phyloP scores from a whole-genome alignment of 2,113 vertebrate species.

The Pterocles orientalis region DNA sequence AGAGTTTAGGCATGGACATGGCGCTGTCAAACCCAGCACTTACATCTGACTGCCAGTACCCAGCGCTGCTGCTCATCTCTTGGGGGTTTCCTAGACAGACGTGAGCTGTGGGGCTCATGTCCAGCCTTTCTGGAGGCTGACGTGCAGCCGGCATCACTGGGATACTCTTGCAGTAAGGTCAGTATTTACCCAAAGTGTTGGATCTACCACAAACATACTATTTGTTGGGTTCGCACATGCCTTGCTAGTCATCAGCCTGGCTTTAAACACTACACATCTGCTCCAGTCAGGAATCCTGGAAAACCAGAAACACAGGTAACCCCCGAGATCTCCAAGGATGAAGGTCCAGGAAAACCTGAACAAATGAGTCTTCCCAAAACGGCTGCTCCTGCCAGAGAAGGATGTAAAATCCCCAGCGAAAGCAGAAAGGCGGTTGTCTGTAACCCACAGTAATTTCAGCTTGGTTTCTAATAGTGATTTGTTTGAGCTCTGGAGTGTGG shows the following conservation, averaged over 20 bases:
- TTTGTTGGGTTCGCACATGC: background rate
- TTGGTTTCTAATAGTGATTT: background rate
- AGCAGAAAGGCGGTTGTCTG: background rate
- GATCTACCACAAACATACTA: background rate
- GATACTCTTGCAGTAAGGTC: background rate
- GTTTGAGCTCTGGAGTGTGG: background rate
- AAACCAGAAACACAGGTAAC: background rate
- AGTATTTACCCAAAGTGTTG: background rate
- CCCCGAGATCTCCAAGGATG: background rate
- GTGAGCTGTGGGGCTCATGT: background rate
- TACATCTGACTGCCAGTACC: background rate
- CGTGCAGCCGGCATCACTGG: fast-evolving
- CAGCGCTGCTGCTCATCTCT: background rate
- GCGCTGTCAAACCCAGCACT: background rate
- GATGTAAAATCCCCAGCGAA: background rate
- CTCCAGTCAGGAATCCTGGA: background rate
- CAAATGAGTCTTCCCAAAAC: background rate
- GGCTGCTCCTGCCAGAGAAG: background rate
- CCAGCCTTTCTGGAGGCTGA: background rate
- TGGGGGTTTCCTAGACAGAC: background rate
- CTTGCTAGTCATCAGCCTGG: background rate
- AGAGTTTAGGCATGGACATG: background rate
- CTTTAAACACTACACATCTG: background rate
- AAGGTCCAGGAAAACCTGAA: background rate
- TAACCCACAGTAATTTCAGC: background rate